A percentile compares a stretch with the other conserved stretches of the same genome.
These are phyloP conservation scores for Tokudaia tokunoshimensis DNA, from an alignment of 2,797 vertebrate genomes.

Conservation along the genomic window DNA sequence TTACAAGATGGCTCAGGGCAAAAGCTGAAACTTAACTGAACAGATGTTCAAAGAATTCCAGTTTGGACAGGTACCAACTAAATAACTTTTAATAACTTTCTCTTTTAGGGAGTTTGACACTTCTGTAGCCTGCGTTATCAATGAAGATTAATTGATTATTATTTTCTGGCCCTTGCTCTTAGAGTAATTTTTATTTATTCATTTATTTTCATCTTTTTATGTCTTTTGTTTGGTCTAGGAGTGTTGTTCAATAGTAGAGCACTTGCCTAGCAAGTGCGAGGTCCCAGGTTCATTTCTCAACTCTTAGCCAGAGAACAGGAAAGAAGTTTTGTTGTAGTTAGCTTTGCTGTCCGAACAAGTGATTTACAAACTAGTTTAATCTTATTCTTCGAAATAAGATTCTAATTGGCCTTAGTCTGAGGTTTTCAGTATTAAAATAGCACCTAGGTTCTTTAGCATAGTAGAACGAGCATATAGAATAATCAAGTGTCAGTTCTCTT, in stretches of 20 bases:
- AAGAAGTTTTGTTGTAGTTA: neutral
- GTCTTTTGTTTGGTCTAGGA: neutral
- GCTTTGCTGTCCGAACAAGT: constrained; percentile 8
- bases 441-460: constrained; percentile 23
- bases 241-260: neutral
- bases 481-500: constrained; percentile 33
- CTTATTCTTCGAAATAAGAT: neutral
- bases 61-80: neutral
- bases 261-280: neutral
- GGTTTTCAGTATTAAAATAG: constrained; percentile 47
- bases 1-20: constrained; percentile 58
- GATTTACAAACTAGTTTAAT: neutral
- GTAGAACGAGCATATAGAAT: constrained; percentile 3
- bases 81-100: constrained; percentile 57
- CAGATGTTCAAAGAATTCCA: constrained; percentile 55
- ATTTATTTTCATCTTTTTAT: constrained; percentile 20
- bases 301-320: neutral
- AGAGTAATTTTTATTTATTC: neutral
- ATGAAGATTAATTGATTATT: constrained; percentile 45
- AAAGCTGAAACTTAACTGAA: constrained; percentile 55
- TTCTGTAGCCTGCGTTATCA: constrained; percentile 57
- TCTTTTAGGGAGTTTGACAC: constrained; percentile 63
- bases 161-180: constrained; percentile 19
- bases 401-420: constrained; percentile 1
- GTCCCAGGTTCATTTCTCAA: neutral